Evolutionary conservation across 1,140 invertebrate genomes (phyloP), one percentile per base, ranked within the genome.

Genomic region (Acromyrmex charruanus): DNA sequence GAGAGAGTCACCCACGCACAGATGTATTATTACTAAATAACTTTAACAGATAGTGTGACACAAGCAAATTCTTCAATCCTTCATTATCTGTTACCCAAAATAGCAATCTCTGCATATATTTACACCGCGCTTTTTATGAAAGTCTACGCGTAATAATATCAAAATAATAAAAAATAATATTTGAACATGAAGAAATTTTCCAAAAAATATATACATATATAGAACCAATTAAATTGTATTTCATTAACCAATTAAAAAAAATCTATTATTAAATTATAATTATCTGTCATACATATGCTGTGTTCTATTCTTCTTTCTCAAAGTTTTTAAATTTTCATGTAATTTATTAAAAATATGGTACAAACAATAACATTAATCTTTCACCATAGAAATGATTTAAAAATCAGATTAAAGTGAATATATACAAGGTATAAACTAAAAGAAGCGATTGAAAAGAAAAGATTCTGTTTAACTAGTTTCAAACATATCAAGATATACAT

Each of bases 1-100:
- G 25, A 82, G 53, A 82, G 79, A 82, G 68, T 49, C 68, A 82
- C 80, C 80, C 55, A 82, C 80, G 68, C 53, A 58, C 53, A 21
- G 12, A 74, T 59, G 53, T 58, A 82, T 74, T 51, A 49, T 69
- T 49, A 74, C 53, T 72, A 72, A 61, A 44, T 59, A 72, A 59
- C 65, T 68, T 44, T 44, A 18, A 59, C 35, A 5, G 28, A 53
- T 61, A 72, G 12, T 25, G 35, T 31, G 65, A 82, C 79, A 66
- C 61, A 58, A 28, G 39, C 12, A 35, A 44, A 14, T 31, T 69
- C 51, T 39, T 18, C 21, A 59, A 69, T 49, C 59, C 12, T 28
- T 21, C 44, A 25, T 81, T 21, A 39, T 55, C n/a, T n/a, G n/a
- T 80, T 69, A 68, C 49, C 14, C 28, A 66, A 79, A 59, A 53